These are phyloP conservation scores for Camelus bactrianus DNA, from an alignment of 2,113 vertebrate species.

Conservation along the genomic window DNA sequence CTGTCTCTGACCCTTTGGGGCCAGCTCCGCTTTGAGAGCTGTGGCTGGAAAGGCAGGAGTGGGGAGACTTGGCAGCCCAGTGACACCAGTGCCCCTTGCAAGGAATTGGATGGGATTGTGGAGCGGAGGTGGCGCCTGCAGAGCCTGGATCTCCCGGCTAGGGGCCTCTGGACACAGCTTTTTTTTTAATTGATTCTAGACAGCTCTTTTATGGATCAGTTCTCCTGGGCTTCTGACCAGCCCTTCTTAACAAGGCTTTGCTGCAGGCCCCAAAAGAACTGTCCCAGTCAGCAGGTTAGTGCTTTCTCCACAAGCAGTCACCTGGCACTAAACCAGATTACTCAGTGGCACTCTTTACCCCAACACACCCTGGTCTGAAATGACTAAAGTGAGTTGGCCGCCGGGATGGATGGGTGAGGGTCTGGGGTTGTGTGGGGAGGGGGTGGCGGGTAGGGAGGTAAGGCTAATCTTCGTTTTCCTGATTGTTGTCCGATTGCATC, in stretches of 20 bases:
- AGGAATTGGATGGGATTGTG: not conserved
- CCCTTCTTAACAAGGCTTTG: not conserved
- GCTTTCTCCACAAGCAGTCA: not conserved
- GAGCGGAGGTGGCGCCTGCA: not conserved
- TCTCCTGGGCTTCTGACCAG: constrained; percentile 32
- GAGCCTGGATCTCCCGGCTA: not conserved
- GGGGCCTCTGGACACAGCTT: constrained; percentile 25
- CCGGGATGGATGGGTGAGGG: not conserved
- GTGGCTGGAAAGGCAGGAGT: not conserved
- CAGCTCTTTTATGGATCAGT: constrained; percentile 26
- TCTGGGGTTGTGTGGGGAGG: not conserved
- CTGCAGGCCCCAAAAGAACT: not conserved
- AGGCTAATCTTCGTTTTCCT: not conserved
- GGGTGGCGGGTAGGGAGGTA: too few relatives aligned
- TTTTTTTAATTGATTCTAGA: constrained; percentile 28
- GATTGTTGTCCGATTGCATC: not conserved
- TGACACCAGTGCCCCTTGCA: not conserved
- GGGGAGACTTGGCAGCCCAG: not conserved
- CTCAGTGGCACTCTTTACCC: not conserved
- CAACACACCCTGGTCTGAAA: constrained; percentile 17
- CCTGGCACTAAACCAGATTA: not conserved
- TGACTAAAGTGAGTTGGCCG: not conserved
- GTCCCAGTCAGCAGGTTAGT: constrained; percentile 15
- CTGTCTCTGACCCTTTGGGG: not conserved
- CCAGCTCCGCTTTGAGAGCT: not conserved